Evolutionary conservation across 2,888 invertebrate genomes (phyloP).

Genomic region (Pandemis cinnamomeana): DNA sequence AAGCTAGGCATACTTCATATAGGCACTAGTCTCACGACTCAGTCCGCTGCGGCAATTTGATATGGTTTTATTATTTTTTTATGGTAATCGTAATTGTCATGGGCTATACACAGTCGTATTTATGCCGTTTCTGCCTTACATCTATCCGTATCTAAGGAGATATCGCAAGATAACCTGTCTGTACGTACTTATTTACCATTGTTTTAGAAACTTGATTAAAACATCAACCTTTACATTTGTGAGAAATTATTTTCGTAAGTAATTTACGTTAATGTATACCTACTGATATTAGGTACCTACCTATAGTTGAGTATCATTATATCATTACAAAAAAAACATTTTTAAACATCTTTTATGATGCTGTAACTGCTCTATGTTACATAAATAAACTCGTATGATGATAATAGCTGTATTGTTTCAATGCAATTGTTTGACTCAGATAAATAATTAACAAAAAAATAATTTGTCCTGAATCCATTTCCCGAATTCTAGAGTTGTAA

Average conservation of each 20-base stretch:
- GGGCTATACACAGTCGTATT: conserved; percentile 71
- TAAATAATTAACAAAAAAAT: not conserved
- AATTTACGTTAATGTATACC: not conserved
- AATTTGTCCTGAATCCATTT: conserved; percentile 1
- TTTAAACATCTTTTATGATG: not conserved
- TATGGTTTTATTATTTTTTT: conserved; percentile 76
- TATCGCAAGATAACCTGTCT: conserved; percentile 37
- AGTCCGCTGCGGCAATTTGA: conserved; percentile 65
- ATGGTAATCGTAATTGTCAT: conserved; percentile 78
- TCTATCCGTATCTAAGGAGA: conserved; percentile 34
- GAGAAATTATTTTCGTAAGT: conserved; percentile 4
- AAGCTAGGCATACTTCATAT: not conserved
- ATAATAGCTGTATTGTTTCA: no score
- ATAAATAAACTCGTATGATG: not conserved
- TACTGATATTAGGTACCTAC: no score
- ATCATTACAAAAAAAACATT: not conserved
- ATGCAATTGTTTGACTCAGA: not conserved
- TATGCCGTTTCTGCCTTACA: conserved; percentile 55
- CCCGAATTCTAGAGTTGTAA: conserved; percentile 53
- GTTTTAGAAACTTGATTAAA: conserved; percentile 32
- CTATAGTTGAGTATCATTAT: not conserved
- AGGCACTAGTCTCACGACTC: conserved; percentile 51
- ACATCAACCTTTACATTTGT: conserved; percentile 24
- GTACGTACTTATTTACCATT: conserved; percentile 34
- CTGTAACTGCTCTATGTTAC: not conserved